These are phyloP conservation scores for Podabrus alpinus DNA, from an alignment of 2,888 invertebrate genomes.

Conservation along the genomic window DNA sequence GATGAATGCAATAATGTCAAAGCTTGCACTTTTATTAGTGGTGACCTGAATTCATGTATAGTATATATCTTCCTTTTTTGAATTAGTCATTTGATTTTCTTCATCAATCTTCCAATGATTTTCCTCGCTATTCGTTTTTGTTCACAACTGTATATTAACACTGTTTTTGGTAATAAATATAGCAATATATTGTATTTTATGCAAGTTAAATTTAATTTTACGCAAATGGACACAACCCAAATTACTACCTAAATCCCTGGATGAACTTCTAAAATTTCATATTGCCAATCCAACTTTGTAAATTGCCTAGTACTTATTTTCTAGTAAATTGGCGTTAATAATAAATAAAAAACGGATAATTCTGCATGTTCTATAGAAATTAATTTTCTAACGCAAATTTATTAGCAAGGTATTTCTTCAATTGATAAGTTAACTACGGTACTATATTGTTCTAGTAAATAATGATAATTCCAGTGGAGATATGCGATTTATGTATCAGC, in stretches of 20 bases:
- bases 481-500: constrained; percentile 5
- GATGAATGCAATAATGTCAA: neutral
- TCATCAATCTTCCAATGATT: neutral
- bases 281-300: neutral
- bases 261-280: neutral
- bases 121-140: neutral
- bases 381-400: neutral
- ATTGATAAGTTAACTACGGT: neutral
- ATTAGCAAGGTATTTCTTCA: neutral
- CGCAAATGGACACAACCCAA: neutral
- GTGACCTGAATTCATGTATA: too few relatives aligned
- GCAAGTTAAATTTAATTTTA: neutral
- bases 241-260: neutral
- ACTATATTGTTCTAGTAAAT: neutral
- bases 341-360: neutral
- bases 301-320: neutral
- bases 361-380: too few relatives aligned
- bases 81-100: too few relatives aligned
- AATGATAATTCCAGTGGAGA: neutral
- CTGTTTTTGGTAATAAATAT: neutral
- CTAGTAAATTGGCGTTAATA: neutral
- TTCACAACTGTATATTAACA: neutral
- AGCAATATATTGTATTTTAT: neutral
- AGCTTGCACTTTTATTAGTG: too few relatives aligned
- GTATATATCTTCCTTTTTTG: too few relatives aligned